Evolutionary conservation across 2,113 vertebrate genomes (phyloP).

Genomic region (Nettapus auritus): DNA sequence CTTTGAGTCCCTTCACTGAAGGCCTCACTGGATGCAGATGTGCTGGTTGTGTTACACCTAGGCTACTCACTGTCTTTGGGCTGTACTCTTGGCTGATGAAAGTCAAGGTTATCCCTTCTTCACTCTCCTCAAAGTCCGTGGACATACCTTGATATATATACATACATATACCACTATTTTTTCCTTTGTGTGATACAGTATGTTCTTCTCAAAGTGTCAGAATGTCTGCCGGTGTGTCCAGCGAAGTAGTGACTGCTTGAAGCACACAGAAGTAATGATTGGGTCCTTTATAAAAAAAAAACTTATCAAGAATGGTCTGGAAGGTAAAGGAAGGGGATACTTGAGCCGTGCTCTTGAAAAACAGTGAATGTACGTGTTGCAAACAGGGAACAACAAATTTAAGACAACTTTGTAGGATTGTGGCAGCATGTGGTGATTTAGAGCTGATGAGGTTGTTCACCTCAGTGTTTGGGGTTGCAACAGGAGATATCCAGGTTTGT

Average conservation of each 20-base stretch:
- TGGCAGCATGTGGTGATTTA: not conserved
- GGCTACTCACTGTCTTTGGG: not conserved
- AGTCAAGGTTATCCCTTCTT: not conserved
- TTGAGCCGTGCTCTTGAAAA: not conserved
- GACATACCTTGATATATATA: not conserved
- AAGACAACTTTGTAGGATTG: not conserved
- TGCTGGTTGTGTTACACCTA: not conserved
- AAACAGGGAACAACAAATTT: not conserved
- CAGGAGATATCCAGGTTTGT: not conserved
- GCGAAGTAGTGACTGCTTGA: not conserved
- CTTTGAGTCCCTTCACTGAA: not conserved
- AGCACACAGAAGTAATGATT: not conserved
- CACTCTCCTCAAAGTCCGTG: not conserved
- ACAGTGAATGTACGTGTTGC: not conserved
- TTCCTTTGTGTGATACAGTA: not conserved
- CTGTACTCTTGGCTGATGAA: not conserved
- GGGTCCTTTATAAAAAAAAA: not conserved
- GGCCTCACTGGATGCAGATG: not conserved
- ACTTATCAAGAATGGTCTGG: not conserved
- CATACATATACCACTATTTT: not conserved
- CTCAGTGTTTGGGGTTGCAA: not conserved
- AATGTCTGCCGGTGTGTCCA: not conserved
- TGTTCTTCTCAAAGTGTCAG: not conserved
- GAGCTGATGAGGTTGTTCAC: not conserved
- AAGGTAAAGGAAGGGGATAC: not conserved